Evolutionary conservation across 2,888 invertebrate species (phyloP).

Genomic region (Pilophorus perplexus): DNA sequence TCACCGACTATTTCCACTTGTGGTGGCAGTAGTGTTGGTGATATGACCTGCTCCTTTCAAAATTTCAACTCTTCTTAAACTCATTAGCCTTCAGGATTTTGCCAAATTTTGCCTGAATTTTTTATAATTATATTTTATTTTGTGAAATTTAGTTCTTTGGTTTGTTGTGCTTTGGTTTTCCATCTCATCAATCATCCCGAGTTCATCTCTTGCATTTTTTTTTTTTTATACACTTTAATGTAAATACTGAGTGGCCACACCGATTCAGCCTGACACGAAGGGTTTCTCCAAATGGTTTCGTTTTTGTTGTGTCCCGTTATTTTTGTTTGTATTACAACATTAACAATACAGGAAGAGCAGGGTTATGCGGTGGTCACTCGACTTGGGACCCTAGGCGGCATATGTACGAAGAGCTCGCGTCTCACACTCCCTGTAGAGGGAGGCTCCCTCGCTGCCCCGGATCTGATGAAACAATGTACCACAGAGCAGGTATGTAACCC

Average conservation of each 20-base stretch:
- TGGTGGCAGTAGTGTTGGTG: no score
- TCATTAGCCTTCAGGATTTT: no score
- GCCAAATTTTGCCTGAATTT: no score
- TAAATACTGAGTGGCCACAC: constrained; percentile 7
- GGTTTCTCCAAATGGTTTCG: constrained; percentile 42
- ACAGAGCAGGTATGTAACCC: constrained; percentile 52
- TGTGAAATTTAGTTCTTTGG: neutral
- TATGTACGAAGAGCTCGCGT: constrained; percentile 84
- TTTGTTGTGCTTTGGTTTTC: no score
- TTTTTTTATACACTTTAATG: constrained; percentile 7
- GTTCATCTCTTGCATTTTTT: neutral
- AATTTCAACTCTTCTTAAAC: no score
- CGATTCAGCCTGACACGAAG: constrained; percentile 35
- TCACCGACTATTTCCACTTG: no score
- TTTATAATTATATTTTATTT: no score
- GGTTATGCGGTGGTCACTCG: constrained; percentile 59
- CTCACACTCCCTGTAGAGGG: constrained; percentile 55
- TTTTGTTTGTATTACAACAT: constrained; percentile 44
- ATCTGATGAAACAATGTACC: constrained; percentile 65
- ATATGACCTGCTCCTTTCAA: no score
- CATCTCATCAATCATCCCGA: neutral
- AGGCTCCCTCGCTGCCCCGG: constrained; percentile 58
- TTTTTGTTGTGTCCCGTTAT: constrained; percentile 44
- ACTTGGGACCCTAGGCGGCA: constrained; percentile 89
- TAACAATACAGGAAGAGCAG: constrained; percentile 54